Evolutionary conservation across 1,140 invertebrate genomes (phyloP), one percentile per base, ranked within the genome.

Genomic region (Heliconius himera): DNA sequence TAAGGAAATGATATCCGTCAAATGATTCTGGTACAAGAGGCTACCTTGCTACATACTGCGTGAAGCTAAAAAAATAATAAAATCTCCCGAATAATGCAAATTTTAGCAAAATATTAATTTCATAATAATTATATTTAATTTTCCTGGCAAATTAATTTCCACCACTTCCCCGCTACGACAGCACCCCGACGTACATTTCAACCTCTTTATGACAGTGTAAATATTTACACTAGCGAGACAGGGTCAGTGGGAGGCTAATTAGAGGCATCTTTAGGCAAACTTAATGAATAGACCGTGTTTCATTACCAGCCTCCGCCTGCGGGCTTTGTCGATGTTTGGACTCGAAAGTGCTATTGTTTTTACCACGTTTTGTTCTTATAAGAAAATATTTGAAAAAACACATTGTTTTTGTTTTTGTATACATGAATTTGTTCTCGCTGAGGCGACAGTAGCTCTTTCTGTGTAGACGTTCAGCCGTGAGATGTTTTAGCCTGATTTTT

Each of bases 181-280:
- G 51, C 74, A 79, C 56, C 74, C 78, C n/a, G 33, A 75, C 70
- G 70, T 73, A 80, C 56, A 80, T 80, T 73, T 41, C 70, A 70
- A 75, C 49, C 66, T 76, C 38, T 80, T 76, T 80, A 80, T 80
- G 74, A 76, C 71, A 80, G 70, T 76, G 78, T 80, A 80, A 80
- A 80, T 80, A 76, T 80, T 80, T 76, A 76, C 70, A 80, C 79
- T 80, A 76, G 70, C 70, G 51, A 76, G 77, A 76, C 74, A 76
- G 54, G 79, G 74, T 80, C 79, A 80, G 74, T 70, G 36, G 70
- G 70, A 76, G 70, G 79, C 79, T 80, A 80, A 79, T 79, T 79
- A 80, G 75, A 72, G 74, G 79, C 71, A 41, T 76, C 70, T 80
- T 73, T 73, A 72, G 70, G 70, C 79, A 73, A 41, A 73, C 74